Evolutionary conservation across 2,113 vertebrate genomes (phyloP), one percentile per base, ranked within the genome.

Genomic region (Machaerirhynchus nigripectus): DNA sequence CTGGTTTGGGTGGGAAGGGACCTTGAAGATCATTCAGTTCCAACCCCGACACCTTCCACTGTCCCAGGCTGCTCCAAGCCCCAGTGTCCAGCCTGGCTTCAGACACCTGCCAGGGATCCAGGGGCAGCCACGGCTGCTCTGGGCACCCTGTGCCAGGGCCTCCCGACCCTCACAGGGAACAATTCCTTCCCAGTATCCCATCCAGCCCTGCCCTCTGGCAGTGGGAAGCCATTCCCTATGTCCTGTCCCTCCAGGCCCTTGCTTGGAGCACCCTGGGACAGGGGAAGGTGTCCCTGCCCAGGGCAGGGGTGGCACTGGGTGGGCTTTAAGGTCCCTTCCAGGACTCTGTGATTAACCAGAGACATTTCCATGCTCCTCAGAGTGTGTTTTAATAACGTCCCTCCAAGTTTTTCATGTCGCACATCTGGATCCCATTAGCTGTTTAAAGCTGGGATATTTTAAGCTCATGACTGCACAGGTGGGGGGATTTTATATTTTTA

Each of bases 401-500:
- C 35, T 40, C 15, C 13, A 8, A 35, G 33, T 35, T 70, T 59
- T 75, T 80, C 37, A 6, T 63, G 61, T 39, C 13, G 42, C 55
- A 73, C 90, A 95, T 96, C 93, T 95, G 95, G 74, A 85, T 81
- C 71, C 70, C 70, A 79, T 93, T 90, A 90, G 35, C 74, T 89
- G 39, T 42, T 82, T 64, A 42, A 90, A 85, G 82, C 40, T 11
- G 57, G 40, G 65, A 65, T 95, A 95, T 93, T 95, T 95, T 88
- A 71, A 90, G 82, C 75, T 69, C 69, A 24, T 90, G 92, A 90
- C 69, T 87, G 69, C 74, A 44, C 23, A 84, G 30, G 40, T 74
- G 61, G 49, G 75, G 67, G 42, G 10, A 11, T 22, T 37, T 14
- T 70, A 57, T 95, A 87, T 86, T 92, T 96, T 92, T 95, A 93